A percentile compares a stretch with the other conserved stretches of the same genome.
Conservation (phyloP, 2,113 vertebrate species). For the Thamnophis sirtalis region DNA sequence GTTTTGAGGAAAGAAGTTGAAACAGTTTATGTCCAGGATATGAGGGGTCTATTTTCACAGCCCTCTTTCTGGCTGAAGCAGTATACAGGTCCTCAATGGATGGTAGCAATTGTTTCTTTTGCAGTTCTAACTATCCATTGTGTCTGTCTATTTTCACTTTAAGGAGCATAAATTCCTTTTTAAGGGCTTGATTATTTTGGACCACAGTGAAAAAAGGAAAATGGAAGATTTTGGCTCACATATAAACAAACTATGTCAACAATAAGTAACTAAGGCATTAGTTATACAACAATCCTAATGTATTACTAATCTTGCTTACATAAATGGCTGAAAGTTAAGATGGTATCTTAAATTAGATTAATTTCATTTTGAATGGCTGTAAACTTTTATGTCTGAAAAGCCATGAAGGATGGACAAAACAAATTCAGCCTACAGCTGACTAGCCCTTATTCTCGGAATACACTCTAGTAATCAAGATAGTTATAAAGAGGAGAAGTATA, state of each 20-base stretch:
- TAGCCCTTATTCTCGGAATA: neutral
- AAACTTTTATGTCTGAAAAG: neutral
- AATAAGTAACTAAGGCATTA: constrained; percentile 11
- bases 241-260: constrained; percentile 8
- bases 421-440: neutral
- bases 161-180: neutral
- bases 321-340: constrained; percentile 5
- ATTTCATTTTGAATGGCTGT: neutral
- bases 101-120: no score
- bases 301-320: neutral
- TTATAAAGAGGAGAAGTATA: neutral
- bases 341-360: neutral
- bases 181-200: neutral
- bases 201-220: neutral
- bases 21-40: no score
- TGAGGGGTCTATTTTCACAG: no score
- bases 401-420: neutral
- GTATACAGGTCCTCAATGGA: no score
- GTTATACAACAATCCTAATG: constrained; percentile 1
- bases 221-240: neutral
- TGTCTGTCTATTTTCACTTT: neutral
- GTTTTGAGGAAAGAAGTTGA: no score
- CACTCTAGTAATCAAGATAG: neutral
- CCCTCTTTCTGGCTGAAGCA: no score
- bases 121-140: no score